These are phyloP conservation scores for Epistrophella euchroma DNA, from an alignment of 2,888 invertebrate species.

Conservation along the genomic window DNA sequence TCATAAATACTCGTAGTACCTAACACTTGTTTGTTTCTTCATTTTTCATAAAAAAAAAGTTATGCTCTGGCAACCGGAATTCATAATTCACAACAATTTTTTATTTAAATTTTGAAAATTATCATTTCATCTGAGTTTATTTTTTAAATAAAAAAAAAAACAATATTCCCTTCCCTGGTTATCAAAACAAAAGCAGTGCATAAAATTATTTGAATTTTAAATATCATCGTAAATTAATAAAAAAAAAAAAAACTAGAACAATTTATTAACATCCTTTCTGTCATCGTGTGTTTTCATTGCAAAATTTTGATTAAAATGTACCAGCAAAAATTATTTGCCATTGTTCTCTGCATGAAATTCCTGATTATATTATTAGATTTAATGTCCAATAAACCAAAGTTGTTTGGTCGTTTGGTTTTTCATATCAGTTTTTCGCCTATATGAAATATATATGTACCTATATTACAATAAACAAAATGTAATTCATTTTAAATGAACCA, in stretches of 20 bases:
- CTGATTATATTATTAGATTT: slow-evolving; percentile 11
- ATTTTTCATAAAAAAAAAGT: not conserved
- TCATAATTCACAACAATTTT: not conserved
- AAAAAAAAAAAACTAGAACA: not conserved
- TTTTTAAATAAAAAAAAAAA: not conserved
- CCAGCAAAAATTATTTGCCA: not conserved
- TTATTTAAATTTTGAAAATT: not conserved
- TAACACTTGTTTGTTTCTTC: too few species aligned
- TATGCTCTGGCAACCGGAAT: not conserved
- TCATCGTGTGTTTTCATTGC: slow-evolving; percentile 1
- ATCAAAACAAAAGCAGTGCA: not conserved
- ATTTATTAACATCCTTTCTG: slow-evolving; percentile 2
- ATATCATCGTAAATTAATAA: not conserved
- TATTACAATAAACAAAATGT: slow-evolving; percentile 9
- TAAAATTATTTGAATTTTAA: slow-evolving; percentile 14
- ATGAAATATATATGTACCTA: too few species aligned
- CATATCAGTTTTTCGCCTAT: slow-evolving; percentile 43
- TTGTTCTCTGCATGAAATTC: slow-evolving; percentile 12
- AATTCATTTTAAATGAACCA: slow-evolving; percentile 69
- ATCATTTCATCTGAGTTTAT: not conserved
- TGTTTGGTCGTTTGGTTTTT: slow-evolving; percentile 23
- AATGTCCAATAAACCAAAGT: not conserved
- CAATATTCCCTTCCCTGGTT: not conserved
- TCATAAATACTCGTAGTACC: too few species aligned
- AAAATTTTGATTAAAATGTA: slow-evolving; percentile 8